Evolutionary conservation across 2,113 vertebrate species (phyloP).

Genomic region (Calidris pugnax): DNA sequence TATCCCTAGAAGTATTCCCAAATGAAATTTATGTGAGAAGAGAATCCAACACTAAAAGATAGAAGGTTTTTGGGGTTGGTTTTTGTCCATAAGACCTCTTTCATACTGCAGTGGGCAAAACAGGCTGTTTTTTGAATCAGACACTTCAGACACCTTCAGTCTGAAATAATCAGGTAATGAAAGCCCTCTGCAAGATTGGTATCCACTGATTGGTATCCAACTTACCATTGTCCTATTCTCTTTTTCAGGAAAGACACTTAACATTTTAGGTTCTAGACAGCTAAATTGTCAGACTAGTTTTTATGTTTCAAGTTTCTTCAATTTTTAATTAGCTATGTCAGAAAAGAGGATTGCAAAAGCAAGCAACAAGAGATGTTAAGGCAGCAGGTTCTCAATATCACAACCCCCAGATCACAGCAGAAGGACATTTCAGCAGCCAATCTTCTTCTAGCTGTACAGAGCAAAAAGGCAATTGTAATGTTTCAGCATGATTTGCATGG

Average conservation of each 20-base stretch:
- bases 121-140: neutral
- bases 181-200: neutral
- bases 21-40: neutral
- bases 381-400: neutral
- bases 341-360: neutral
- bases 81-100: neutral
- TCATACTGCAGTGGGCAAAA: neutral
- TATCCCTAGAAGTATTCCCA: neutral
- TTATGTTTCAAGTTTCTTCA: neutral
- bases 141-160: neutral
- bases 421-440: neutral
- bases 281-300: neutral
- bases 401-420: neutral
- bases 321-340: neutral
- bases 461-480: neutral
- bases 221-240: neutral
- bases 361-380: neutral
- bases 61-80: neutral
- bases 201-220: neutral
- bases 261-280: neutral
- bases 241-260: neutral
- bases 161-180: neutral
- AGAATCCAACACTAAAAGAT: neutral
- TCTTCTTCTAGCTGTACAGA: neutral
- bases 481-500: neutral